Evolutionary conservation across 2,113 vertebrate genomes (phyloP).

Genomic region (Datnioides undecimradiatus): DNA sequence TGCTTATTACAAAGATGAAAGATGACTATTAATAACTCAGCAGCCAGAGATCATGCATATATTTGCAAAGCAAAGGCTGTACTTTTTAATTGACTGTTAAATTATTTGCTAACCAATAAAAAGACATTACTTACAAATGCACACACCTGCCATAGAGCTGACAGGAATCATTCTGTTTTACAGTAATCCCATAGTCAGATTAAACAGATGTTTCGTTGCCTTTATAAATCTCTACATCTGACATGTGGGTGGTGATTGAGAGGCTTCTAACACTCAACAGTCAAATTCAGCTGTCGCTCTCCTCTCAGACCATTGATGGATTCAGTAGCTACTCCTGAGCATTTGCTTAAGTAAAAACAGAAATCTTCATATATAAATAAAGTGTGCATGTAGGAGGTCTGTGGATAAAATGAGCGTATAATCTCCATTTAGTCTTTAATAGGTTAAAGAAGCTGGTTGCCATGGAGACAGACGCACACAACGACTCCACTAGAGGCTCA

Average conservation of each 20-base stretch:
- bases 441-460: slow-evolving; percentile 45
- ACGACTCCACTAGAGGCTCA: not conserved
- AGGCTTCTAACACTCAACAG: not conserved
- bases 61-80: not conserved
- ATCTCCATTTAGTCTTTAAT: not conserved
- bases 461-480: slow-evolving; percentile 50
- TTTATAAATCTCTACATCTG: not conserved
- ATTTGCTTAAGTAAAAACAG: not conserved
- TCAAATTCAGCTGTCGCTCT: slow-evolving; percentile 69
- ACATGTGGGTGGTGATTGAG: not conserved
- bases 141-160: not conserved
- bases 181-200: not conserved
- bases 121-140: not conserved
- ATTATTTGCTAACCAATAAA: not conserved
- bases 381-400: not conserved
- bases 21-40: not conserved
- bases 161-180: not conserved
- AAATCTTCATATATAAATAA: rapidly evolving
- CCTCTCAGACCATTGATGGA: not conserved
- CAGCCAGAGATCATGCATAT: not conserved
- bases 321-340: not conserved
- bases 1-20: not conserved
- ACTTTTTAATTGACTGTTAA: not conserved
- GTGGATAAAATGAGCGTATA: not conserved
- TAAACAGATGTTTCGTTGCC: not conserved